Conservation (phyloP, 2,797 vertebrate genomes). For the Sebastes vulpes region DNA sequence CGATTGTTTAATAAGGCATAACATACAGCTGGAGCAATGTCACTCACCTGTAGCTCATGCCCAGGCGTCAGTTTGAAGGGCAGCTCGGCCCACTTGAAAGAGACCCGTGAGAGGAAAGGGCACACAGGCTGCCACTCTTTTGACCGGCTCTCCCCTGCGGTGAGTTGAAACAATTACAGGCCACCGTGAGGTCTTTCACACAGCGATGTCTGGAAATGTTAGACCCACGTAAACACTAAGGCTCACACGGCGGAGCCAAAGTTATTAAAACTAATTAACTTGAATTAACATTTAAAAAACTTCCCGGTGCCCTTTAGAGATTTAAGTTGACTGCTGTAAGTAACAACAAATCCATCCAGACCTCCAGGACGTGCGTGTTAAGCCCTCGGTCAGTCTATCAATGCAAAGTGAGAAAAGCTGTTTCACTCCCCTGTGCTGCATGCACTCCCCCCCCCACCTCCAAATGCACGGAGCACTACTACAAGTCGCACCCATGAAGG, state of each 20-base stretch:
- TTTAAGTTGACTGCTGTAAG: constrained; percentile 79
- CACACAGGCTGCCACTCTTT: constrained; percentile 67
- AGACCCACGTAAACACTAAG: constrained; percentile 61
- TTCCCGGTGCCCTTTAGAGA: constrained; percentile 72
- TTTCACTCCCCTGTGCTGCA: constrained; percentile 69
- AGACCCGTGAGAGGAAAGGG: constrained; percentile 67
- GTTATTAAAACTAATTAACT: constrained; percentile 83
- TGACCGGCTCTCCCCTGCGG: constrained; percentile 61
- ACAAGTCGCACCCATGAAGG: constrained; percentile 82
- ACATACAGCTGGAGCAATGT: constrained; percentile 53
- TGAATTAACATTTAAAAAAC: constrained; percentile 82
- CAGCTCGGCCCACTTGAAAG: constrained; percentile 67
- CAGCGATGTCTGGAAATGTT: constrained; percentile 61
- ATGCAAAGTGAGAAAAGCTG: constrained; percentile 82
- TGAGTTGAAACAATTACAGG: constrained; percentile 71
- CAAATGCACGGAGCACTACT: constrained; percentile 70
- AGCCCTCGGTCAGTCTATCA: constrained; percentile 83
- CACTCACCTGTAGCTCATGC: constrained; percentile 69
- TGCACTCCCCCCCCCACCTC: constrained; percentile 52
- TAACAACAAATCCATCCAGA: constrained; percentile 80
- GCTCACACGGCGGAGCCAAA: constrained; percentile 51
- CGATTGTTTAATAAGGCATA: constrained; percentile 38
- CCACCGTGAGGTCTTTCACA: constrained; percentile 58
- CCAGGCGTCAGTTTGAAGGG: constrained; percentile 73
- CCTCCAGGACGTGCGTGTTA: constrained; percentile 77